phyloP scores from a whole-genome alignment of 1,140 invertebrate species.

The Drosophila pseudoobscura region DNA sequence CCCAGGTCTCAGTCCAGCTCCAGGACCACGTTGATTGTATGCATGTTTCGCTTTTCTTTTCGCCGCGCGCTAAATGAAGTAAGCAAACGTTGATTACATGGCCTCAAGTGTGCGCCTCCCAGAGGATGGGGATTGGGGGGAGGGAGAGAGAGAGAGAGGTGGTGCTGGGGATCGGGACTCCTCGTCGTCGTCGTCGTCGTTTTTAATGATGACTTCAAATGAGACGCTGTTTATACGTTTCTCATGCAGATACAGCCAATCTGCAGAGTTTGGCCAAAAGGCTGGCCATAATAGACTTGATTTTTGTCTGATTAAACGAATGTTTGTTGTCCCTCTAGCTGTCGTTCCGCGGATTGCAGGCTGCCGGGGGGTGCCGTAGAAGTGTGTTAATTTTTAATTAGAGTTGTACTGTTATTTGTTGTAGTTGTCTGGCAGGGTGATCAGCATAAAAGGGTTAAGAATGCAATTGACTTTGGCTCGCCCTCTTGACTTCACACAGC shows the following conservation, averaged over 20 bases:
- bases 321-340: slow-evolving; percentile 43
- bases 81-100: slow-evolving; percentile 82
- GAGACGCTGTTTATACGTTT: slow-evolving; percentile 64
- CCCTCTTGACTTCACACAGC: slow-evolving; percentile 71
- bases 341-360: not conserved
- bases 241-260: slow-evolving; percentile 65
- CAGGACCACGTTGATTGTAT: slow-evolving; percentile 70
- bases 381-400: slow-evolving; percentile 81
- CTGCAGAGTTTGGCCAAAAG: slow-evolving; percentile 57
- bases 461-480: slow-evolving; percentile 81
- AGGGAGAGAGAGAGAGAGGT: not conserved
- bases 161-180: slow-evolving; percentile 13
- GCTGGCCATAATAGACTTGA: slow-evolving; percentile 75
- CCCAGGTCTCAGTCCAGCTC: not conserved
- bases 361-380: not conserved
- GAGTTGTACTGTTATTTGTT: slow-evolving; percentile 81
- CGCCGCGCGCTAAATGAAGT: slow-evolving; percentile 80
- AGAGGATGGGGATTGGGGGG: slow-evolving; percentile 23
- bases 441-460: slow-evolving; percentile 75
- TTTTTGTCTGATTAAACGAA: slow-evolving; percentile 77
- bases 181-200: slow-evolving; percentile 62
- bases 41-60: slow-evolving; percentile 81
- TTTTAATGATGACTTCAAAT: slow-evolving; percentile 82
- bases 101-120: slow-evolving; percentile 76
- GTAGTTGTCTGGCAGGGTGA: slow-evolving; percentile 49